Conservation (phyloP, 2,888 invertebrate species). For the Drosophila pseudotalamancana region DNA sequence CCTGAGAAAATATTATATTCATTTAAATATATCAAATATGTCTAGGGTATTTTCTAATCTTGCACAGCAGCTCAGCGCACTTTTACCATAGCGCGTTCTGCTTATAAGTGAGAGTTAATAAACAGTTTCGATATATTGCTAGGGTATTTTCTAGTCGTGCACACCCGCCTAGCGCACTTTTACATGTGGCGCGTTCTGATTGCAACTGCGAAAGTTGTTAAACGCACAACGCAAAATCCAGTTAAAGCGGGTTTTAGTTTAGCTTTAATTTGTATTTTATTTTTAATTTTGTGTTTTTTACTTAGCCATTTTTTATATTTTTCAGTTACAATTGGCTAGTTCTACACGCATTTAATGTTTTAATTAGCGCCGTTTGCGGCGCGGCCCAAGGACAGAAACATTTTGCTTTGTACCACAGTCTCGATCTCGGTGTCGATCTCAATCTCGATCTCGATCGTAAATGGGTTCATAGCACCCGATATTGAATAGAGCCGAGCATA, state of each 20-base stretch:
- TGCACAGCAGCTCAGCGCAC: too few species aligned
- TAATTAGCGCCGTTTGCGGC: constrained; percentile 64
- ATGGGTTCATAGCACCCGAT: constrained; percentile 44
- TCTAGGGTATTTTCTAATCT: too few species aligned
- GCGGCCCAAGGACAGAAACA: constrained; percentile 54
- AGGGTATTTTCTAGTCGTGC: not conserved
- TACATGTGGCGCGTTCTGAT: not conserved
- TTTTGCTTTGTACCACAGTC: not conserved
- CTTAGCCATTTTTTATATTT: not conserved
- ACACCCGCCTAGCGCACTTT: too few species aligned
- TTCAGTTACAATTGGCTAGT: constrained; percentile 31
- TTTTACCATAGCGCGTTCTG: too few species aligned
- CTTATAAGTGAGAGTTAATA: too few species aligned
- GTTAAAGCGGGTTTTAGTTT: constrained; percentile 44
- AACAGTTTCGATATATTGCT: not conserved
- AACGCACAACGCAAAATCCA: constrained; percentile 31
- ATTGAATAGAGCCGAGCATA: constrained; percentile 29
- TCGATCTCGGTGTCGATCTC: too few species aligned
- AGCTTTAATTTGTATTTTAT: not conserved
- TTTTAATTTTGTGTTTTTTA: not conserved
- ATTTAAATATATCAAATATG: too few species aligned
- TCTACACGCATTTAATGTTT: constrained; percentile 70
- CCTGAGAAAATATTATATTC: too few species aligned
- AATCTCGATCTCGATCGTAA: constrained; percentile 16
- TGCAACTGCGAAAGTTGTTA: constrained; percentile 41